Conservation (phyloP, 2,113 vertebrate species). For the Gracilinanus agilis region DNA sequence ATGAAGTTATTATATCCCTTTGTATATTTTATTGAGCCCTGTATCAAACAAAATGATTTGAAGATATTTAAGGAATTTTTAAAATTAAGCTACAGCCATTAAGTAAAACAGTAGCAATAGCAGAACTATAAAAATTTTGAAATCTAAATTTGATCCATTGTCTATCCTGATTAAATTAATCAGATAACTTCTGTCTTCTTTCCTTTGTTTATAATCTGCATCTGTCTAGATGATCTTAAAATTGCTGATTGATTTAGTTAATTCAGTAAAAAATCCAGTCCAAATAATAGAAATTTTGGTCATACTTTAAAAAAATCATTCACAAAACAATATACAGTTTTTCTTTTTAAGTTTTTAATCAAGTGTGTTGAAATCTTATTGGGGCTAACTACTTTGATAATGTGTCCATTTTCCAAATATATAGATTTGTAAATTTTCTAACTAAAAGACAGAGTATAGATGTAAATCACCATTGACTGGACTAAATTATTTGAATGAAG, state of each 20-base stretch:
- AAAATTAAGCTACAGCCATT: not conserved
- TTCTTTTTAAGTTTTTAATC: not conserved
- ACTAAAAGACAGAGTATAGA: not conserved
- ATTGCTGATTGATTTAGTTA: not conserved
- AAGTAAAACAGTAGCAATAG: not conserved
- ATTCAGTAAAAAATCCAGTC: not conserved
- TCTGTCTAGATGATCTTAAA: not conserved
- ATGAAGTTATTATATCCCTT: not conserved
- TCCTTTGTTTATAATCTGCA: not conserved
- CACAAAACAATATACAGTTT: not conserved
- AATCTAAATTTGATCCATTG: not conserved
- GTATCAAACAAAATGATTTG: not conserved
- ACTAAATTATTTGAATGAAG: not conserved
- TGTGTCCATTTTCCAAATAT: not conserved
- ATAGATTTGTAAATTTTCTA: not conserved
- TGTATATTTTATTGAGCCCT: not conserved
- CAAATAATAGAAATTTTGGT: not conserved
- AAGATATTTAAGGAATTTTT: not conserved
- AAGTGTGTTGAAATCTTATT: not conserved
- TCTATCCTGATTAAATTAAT: not conserved
- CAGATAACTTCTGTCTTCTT: not conserved
- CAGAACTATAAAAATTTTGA: not conserved
- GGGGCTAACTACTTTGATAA: not conserved
- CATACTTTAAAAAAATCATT: not conserved
- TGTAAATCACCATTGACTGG: not conserved